Conservation (phyloP, 2,113 vertebrate genomes). For the Amphiprion percula region DNA sequence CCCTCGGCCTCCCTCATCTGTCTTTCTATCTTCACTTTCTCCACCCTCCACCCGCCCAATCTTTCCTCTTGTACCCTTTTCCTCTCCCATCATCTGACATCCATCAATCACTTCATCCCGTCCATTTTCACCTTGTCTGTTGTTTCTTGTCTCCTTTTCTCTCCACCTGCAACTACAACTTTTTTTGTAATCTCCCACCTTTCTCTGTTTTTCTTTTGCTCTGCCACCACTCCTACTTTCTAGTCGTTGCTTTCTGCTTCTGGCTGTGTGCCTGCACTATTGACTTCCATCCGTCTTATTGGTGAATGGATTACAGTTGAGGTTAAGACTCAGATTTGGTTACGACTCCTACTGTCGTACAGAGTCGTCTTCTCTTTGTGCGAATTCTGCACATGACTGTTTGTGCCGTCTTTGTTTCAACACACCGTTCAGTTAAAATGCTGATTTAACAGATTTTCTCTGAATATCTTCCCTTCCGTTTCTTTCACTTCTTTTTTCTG, state of each 20-base stretch:
- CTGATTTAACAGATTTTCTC: no score
- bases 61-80: conserved; percentile 20
- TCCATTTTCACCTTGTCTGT: conserved; percentile 29
- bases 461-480: no score
- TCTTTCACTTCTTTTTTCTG: no score
- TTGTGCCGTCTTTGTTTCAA: conserved; percentile 3
- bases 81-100: conserved; percentile 12
- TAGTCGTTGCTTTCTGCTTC: conserved; percentile 2
- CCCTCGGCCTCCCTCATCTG: conserved; percentile 35
- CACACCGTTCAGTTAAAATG: neutral
- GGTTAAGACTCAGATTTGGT: conserved; percentile 22
- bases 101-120: conserved; percentile 47
- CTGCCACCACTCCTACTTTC: conserved; percentile 1
- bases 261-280: conserved; percentile 13
- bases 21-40: conserved; percentile 40
- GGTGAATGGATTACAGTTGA: conserved; percentile 47
- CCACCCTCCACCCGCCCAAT: conserved; percentile 1
- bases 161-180: conserved; percentile 16
- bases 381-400: neutral
- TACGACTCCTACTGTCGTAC: conserved; percentile 8
- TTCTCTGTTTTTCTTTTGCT: neutral
- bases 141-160: conserved; percentile 28
- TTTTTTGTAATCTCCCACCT: neutral
- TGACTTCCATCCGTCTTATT: conserved; percentile 40
- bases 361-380: neutral